A percentile compares a stretch with the other conserved stretches of the same genome.
Evolutionary conservation across 2,888 invertebrate genomes (phyloP).

Genomic region (Meandrusa payeni): DNA sequence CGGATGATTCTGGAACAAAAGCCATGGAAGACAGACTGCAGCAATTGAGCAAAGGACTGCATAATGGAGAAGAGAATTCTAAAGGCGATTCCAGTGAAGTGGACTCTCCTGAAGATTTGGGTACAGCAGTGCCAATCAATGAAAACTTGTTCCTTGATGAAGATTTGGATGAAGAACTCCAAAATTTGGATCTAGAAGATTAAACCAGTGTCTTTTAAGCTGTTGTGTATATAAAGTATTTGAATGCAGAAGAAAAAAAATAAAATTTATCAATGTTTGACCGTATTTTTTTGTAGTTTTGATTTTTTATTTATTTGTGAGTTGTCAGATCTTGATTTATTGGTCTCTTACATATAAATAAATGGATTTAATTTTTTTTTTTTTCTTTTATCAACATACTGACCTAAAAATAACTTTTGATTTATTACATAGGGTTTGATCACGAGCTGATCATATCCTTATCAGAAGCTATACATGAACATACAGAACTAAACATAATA

Average conservation of each 20-base stretch:
- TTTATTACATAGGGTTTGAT: no score
- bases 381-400: no score
- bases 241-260: slow-evolving; percentile 17
- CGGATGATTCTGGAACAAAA: slow-evolving; percentile 88
- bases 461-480: no score
- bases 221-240: slow-evolving; percentile 21
- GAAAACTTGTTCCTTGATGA: slow-evolving; percentile 95
- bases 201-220: slow-evolving; percentile 34
- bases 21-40: slow-evolving; percentile 84
- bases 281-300: slow-evolving; percentile 24
- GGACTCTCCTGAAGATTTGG: slow-evolving; percentile 57
- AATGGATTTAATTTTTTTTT: no score
- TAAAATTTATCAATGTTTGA: slow-evolving; percentile 19
- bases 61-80: slow-evolving; percentile 39
- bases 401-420: no score
- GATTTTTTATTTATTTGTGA: no score
- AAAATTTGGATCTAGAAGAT: slow-evolving; percentile 88
- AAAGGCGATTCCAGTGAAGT: slow-evolving; percentile 27
- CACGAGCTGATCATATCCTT: no score
- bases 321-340: no score
- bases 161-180: slow-evolving; percentile 91
- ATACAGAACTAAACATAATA: no score
- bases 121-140: slow-evolving; percentile 89
- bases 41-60: slow-evolving; percentile 56
- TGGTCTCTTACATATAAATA: no score